Evolutionary conservation across 2,113 vertebrate genomes (phyloP).

Genomic region (Plecturocebus donacophilus): DNA sequence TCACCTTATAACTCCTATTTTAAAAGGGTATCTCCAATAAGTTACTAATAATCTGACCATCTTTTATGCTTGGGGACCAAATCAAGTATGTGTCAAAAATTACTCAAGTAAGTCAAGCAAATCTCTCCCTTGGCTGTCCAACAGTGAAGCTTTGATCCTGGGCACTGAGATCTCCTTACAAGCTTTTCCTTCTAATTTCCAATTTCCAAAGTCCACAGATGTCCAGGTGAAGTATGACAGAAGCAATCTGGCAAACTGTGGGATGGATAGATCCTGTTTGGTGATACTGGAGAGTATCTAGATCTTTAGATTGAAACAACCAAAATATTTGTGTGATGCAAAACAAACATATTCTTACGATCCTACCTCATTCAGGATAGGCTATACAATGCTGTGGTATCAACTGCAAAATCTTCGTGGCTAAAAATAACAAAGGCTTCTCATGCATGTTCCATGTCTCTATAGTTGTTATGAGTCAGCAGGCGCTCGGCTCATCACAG

Average conservation of each 20-base stretch:
- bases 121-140: neutral
- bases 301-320: neutral
- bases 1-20: constrained; percentile 53
- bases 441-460: neutral
- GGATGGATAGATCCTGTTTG: neutral
- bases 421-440: neutral
- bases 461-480: neutral
- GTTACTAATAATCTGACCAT: neutral
- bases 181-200: neutral
- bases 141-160: neutral
- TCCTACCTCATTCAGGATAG: neutral
- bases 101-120: neutral
- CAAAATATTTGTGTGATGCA: neutral
- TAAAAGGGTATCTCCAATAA: neutral
- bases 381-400: neutral
- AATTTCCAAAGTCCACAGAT: neutral
- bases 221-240: too few species aligned
- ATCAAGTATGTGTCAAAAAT: neutral
- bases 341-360: neutral
- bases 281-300: neutral
- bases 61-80: neutral
- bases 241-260: neutral
- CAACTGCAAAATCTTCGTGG: neutral
- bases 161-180: neutral
- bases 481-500: neutral